Base-by-base conservation (phyloP, 2,113 vertebrate genomes). In the Chauna torquata region DNA sequence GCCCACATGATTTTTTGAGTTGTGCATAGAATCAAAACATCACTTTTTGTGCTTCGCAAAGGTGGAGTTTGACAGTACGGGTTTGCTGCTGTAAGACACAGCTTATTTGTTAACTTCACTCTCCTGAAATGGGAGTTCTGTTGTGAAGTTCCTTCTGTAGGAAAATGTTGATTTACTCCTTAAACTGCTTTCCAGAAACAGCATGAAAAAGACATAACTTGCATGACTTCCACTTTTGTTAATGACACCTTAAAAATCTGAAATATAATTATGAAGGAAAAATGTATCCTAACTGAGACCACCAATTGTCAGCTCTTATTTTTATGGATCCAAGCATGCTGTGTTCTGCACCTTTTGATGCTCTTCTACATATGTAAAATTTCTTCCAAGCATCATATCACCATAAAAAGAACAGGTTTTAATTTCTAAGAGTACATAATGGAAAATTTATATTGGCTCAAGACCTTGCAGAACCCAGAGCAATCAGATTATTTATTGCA, bases 131-230 rank as follows among this genome's bases (percentile, higher is more conserved):
- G 1, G 34, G n/a, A 83, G 6, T 17, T 82, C 27, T 74, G 32
- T 49, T 77, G 8, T 75, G 50, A 62, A 86, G 19, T 38, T 22
- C 23, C 12, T 80, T 57, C n/a, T 62, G 8, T 19, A 92, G 59
- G 71, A 94, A 94, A 94, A 92, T 59, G 42, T 93, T 93, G 93
- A 80, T 38, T 74, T 94, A 16, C 28, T 90, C 79, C 82, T 93
- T 62, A 76, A 78, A 66, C 71, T 77, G 22, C 71, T 74, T 93
- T 85, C 42, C 42, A 90, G 64, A 94, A 94, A 86, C 1, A 2
- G 5, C 22, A 78, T 55, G 11, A 83, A 83, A 83, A 76, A 83
- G 23, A 30, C 40, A 30, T 49, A 34, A 45, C 45, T 74, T 85
- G 42, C 34, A 77, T 25, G 16, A 62, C 16, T 88, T 82, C 42